These are phyloP conservation scores for Chiloscyllium plagiosum DNA, from an alignment of 2,113 vertebrate species.

Conservation along the genomic window DNA sequence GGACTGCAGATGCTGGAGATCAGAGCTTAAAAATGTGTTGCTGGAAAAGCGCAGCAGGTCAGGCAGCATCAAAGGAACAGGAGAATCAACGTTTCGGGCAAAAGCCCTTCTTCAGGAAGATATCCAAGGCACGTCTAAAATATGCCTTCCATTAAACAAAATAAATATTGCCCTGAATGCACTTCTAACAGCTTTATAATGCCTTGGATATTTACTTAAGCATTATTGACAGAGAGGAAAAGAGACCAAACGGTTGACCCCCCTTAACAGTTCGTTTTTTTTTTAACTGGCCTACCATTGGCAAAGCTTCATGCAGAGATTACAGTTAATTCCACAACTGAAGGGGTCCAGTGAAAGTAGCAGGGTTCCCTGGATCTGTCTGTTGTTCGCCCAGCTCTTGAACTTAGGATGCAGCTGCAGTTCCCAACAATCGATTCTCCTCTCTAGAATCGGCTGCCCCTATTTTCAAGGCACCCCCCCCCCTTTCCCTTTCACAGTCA, in stretches of 20 bases:
- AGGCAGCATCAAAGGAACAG: no score
- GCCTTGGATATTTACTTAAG: neutral
- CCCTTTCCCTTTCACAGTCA: neutral
- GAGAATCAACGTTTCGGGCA: no score
- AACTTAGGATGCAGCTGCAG: neutral
- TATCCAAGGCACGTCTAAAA: neutral
- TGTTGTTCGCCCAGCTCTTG: neutral
- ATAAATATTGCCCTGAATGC: neutral
- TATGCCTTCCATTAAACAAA: neutral
- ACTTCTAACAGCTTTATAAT: neutral
- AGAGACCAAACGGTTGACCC: neutral
- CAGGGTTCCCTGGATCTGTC: neutral
- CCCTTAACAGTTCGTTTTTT: neutral
- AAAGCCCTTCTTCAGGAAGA: no score
- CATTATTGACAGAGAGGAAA: neutral
- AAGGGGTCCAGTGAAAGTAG: neutral
- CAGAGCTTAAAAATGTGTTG: no score
- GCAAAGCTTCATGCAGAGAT: neutral
- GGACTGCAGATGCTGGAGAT: no score
- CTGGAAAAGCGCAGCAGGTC: no score
- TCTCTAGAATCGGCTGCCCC: neutral
- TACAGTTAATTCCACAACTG: neutral
- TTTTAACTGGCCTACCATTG: neutral
- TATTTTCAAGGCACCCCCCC: neutral
- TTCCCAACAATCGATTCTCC: neutral